Evolutionary conservation across 2,113 vertebrate species (phyloP).

Genomic region (Protobothrops flavoviridis): DNA sequence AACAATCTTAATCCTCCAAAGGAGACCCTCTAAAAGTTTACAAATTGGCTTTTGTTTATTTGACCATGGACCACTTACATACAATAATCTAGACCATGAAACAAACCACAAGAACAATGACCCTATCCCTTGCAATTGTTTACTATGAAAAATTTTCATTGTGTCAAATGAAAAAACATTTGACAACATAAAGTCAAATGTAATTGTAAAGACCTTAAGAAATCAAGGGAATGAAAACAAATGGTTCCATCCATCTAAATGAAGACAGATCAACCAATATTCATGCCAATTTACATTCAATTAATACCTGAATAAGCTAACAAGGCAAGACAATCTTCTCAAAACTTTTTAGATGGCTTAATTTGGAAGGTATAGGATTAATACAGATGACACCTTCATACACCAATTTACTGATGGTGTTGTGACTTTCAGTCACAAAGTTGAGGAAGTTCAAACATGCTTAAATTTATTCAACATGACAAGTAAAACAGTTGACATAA

Average conservation of each 20-base stretch:
- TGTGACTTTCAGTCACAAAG: not conserved
- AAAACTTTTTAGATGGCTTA: not conserved
- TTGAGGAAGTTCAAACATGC: not conserved
- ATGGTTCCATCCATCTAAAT: not conserved
- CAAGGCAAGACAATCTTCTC: not conserved
- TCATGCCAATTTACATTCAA: not conserved
- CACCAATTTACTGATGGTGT: not conserved
- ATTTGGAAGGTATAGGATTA: not conserved
- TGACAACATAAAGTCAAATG: not conserved
- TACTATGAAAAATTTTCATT: not conserved
- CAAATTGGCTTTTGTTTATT: not conserved
- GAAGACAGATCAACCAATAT: not conserved
- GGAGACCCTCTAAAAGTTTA: not conserved
- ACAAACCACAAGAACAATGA: not conserved
- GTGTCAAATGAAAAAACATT: not conserved
- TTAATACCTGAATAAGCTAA: not conserved
- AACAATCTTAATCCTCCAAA: not conserved
- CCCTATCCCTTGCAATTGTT: not conserved
- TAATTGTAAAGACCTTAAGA: not conserved
- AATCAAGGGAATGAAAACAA: not conserved
- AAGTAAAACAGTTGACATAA: not conserved
- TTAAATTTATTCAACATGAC: not conserved
- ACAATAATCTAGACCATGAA: not conserved
- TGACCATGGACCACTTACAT: not conserved
- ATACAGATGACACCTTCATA: not conserved